Evolutionary conservation across 2,797 vertebrate species (phyloP), one percentile per base, ranked within the genome.

Genomic region (Anas acuta): DNA sequence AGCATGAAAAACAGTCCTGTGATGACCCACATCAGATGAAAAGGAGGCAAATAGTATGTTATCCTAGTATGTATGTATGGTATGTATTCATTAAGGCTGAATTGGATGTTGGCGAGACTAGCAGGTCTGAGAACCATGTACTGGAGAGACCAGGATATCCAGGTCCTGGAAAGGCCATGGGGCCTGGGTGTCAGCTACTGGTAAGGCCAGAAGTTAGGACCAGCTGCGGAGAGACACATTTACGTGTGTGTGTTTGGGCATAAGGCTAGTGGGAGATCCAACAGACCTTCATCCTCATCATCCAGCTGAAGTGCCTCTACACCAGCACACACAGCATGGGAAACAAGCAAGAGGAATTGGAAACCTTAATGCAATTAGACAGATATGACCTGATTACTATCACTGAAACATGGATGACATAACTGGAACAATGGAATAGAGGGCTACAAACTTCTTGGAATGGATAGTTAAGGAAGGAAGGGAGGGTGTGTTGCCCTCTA

Each of bases 1-100:
- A 1, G 0, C 11, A 7, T n/a, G 54, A 77, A 7, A 76, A 87
- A 45, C 1, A 1, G 7, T 14, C 7, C 21, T 78, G 16, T 32
- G 49, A 28, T 13, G 15, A 41, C 11, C 30, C 53, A n/a, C 6
- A 3, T 70, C 14, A 37, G 35, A 39, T 23, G 49, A 18, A 9
- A 9, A 53, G 20, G 26, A 4, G 18, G 53, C 15, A 67, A 47
- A 51, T 32, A 37, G 2, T 25, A 11, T 12, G 18, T 32, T 56
- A 28, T 66, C 7, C 6, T 43, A 8, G 41, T 43, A 43, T 43
- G 41, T 43, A 43, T 43, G 41, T 43, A 43, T 43, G 17, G 16
- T 43, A 43, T 43, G 41, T 20, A 10, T 7, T 16, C 30, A 33
- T 18, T 26, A 79, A 51, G 51, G 17, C 32, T 33, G 35, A 7